phyloP scores from a whole-genome alignment of 2,888 invertebrate species.

The Mylabris sibirica region DNA sequence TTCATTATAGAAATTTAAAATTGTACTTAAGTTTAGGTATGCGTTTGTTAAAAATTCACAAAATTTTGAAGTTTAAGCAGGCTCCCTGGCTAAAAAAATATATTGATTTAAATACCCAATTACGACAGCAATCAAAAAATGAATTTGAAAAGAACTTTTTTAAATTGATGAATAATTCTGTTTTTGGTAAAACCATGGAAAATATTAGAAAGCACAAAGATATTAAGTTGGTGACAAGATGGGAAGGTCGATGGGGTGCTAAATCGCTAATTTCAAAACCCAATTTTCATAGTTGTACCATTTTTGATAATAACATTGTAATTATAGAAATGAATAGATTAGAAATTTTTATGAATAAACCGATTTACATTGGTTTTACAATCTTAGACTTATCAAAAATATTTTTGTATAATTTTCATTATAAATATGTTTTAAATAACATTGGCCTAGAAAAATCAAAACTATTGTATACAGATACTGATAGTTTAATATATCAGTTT shows the following conservation, averaged over 20 bases:
- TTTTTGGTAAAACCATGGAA: slow-evolving; percentile 38
- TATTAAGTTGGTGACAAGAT: slow-evolving; percentile 17
- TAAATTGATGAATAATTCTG: slow-evolving; percentile 36
- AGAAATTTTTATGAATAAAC: slow-evolving; percentile 38
- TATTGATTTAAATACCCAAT: slow-evolving; percentile 18
- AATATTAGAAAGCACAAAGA: slow-evolving; percentile 33
- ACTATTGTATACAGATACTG: slow-evolving; percentile 34
- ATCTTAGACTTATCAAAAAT: slow-evolving; percentile 42
- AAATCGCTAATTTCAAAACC: slow-evolving; percentile 34
- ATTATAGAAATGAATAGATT: slow-evolving; percentile 33
- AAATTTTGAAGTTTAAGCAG: slow-evolving; percentile 36
- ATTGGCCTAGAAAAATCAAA: slow-evolving; percentile 26
- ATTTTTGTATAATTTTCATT: slow-evolving; percentile 41
- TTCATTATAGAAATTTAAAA: slow-evolving; percentile 37
- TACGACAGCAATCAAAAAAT: slow-evolving; percentile 27
- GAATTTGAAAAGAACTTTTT: slow-evolving; percentile 37
- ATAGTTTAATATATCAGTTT: slow-evolving; percentile 30
- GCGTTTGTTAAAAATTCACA: slow-evolving; percentile 31
- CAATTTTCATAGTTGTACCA: slow-evolving; percentile 36
- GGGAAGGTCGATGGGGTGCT: slow-evolving; percentile 27
- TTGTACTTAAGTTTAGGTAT: slow-evolving; percentile 39
- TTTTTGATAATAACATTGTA: slow-evolving; percentile 31
- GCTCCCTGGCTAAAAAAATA: slow-evolving; percentile 37
- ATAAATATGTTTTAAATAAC: slow-evolving; percentile 34
- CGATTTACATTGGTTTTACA: slow-evolving; percentile 39